These are phyloP conservation scores for Thera obeliscata DNA, from an alignment of 2,888 invertebrate species.

Conservation along the genomic window DNA sequence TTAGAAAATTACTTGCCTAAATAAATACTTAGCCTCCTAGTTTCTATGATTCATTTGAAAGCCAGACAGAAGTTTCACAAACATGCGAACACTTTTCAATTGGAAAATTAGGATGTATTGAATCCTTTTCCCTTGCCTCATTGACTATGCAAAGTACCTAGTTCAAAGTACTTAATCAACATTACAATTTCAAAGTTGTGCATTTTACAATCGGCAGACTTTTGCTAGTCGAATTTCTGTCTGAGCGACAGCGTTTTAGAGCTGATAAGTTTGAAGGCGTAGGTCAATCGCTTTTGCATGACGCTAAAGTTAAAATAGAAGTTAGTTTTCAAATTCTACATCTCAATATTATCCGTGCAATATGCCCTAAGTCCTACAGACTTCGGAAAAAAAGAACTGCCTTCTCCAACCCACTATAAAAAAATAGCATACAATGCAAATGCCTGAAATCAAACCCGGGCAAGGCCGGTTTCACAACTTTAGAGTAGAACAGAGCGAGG, in stretches of 20 bases:
- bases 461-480: constrained; percentile 55
- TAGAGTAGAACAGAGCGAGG: constrained; percentile 47
- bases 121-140: constrained; percentile 19
- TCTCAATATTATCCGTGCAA: too few relatives aligned
- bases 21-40: background rate
- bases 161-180: constrained; percentile 9
- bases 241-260: background rate
- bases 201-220: constrained; percentile 39
- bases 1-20: too few relatives aligned
- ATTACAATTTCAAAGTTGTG: constrained; percentile 30
- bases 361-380: too few relatives aligned
- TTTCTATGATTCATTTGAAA: constrained; percentile 7
- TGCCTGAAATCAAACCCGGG: constrained; percentile 41
- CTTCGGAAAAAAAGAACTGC: too few relatives aligned
- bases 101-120: constrained; percentile 14
- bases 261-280: background rate
- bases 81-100: constrained; percentile 11
- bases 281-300: too few relatives aligned
- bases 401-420: too few relatives aligned
- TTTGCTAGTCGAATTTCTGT: constrained; percentile 25
- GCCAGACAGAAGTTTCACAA: constrained; percentile 21
- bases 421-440: too few relatives aligned
- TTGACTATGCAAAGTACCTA: constrained; percentile 16
- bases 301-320: too few relatives aligned
- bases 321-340: too few relatives aligned